Conservation (phyloP, 2,797 vertebrate genomes). For the Hoplostethus atlanticus region DNA sequence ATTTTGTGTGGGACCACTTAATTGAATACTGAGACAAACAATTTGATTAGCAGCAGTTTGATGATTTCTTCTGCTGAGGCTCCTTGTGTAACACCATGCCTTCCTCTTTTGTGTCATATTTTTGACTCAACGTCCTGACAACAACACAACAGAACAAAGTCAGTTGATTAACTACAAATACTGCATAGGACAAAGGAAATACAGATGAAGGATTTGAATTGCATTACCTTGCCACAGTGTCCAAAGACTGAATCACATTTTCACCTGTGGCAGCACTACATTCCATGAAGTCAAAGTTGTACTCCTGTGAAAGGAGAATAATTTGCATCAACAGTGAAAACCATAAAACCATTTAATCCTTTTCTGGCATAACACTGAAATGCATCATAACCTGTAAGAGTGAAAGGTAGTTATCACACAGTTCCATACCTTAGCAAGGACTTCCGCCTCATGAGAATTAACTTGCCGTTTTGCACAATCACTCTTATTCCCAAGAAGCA, state of each 20-base stretch:
- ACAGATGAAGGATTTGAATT: not conserved
- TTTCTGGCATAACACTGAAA: not conserved
- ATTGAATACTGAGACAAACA: not conserved
- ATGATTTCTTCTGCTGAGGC: conserved; percentile 68
- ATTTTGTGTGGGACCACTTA: too few species aligned
- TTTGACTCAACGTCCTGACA: conserved; percentile 81
- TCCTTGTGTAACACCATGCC: conserved; percentile 66
- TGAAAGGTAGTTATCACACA: not conserved
- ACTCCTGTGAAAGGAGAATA: conserved; percentile 81
- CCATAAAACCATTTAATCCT: not conserved
- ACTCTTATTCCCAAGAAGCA: conserved; percentile 94
- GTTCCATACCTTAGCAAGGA: conserved; percentile 86
- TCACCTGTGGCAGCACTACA: conserved; percentile 93
- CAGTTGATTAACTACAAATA: conserved; percentile 12
- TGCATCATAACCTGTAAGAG: not conserved
- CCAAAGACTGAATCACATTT: conserved; percentile 88
- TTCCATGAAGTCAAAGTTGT: conserved; percentile 89
- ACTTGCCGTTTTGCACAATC: conserved; percentile 86
- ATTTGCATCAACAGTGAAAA: conserved; percentile 8
- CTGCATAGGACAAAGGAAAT: not conserved
- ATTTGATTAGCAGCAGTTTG: conserved; percentile 81
- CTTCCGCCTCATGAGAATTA: conserved; percentile 79
- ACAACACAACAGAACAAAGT: conserved; percentile 29
- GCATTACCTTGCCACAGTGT: conserved; percentile 88
- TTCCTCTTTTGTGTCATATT: conserved; percentile 63